Percentiles rank a stretch among this genome's conserved stretches.
phyloP scores from a whole-genome alignment of 2,113 vertebrate species.

The Otis tarda region DNA sequence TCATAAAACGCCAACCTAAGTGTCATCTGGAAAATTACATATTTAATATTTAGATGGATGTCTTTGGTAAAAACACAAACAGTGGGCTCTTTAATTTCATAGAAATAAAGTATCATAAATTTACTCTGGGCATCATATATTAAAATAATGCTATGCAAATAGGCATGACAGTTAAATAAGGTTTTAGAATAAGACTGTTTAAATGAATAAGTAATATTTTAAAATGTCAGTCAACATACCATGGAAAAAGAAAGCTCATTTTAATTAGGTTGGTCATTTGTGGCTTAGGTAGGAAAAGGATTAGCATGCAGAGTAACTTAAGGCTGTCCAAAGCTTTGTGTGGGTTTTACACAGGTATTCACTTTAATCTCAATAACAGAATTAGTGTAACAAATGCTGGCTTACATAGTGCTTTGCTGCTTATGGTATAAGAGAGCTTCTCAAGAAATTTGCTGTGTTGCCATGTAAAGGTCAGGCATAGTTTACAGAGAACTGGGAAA shows the following conservation, averaged over 20 bases:
- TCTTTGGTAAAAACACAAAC: background rate
- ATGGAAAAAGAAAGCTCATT: slow-evolving; percentile 34
- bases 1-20: background rate
- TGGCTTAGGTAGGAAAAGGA: slow-evolving; percentile 41
- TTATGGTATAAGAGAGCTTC: background rate
- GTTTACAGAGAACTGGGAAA: background rate
- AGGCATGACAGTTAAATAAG: slow-evolving; percentile 40
- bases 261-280: slow-evolving; percentile 60
- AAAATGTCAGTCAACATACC: slow-evolving; percentile 38
- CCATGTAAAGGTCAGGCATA: background rate
- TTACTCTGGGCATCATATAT: slow-evolving; percentile 5
- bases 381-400: slow-evolving; percentile 28
- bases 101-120: background rate
- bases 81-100: background rate
- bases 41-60: background rate
- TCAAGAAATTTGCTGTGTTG: background rate
- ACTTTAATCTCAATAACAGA: slow-evolving; percentile 47
- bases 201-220: slow-evolving; percentile 39
- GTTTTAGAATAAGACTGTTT: slow-evolving; percentile 36
- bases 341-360: slow-evolving; percentile 53
- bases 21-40: background rate
- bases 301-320: slow-evolving; percentile 26
- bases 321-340: slow-evolving; percentile 34
- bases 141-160: slow-evolving; percentile 54
- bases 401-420: slow-evolving; percentile 10